phyloP scores from a whole-genome alignment of 2,113 vertebrate species.

The Phyllostomus hastatus region DNA sequence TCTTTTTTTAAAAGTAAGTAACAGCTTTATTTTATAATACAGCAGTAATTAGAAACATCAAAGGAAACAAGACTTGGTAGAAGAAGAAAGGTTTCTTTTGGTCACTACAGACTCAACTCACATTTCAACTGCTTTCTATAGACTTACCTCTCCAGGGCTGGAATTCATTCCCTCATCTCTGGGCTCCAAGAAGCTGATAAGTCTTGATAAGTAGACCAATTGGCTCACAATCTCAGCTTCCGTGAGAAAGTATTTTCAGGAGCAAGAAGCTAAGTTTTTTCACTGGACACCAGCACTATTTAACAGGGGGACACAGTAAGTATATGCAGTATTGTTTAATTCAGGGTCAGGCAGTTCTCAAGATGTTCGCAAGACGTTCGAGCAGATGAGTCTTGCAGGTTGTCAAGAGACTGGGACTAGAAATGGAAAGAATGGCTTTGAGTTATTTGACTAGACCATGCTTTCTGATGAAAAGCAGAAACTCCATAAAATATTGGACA shows the following conservation, averaged over 20 bases:
- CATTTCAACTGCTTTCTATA: background rate
- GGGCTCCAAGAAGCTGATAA: background rate
- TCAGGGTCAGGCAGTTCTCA: background rate
- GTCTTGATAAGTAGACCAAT: background rate
- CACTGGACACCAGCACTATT: background rate
- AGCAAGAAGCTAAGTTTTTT: background rate
- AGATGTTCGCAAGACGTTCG: background rate
- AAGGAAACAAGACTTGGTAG: background rate
- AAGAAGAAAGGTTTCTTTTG: background rate
- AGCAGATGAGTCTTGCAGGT: background rate
- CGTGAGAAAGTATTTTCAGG: background rate
- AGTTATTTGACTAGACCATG: background rate
- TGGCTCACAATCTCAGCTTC: background rate
- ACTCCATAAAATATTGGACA: background rate
- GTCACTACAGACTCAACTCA: background rate
- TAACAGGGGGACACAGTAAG: background rate
- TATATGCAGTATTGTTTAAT: background rate
- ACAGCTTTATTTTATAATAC: background rate
- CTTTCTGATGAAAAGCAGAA: background rate
- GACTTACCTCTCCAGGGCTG: background rate
- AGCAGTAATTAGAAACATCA: background rate
- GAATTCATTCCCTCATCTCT: background rate
- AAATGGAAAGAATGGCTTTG: background rate
- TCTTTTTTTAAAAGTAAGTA: background rate
- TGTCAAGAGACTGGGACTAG: background rate